These are phyloP conservation scores for Camponotus fellah DNA, from an alignment of 2,888 invertebrate species.

Conservation along the genomic window DNA sequence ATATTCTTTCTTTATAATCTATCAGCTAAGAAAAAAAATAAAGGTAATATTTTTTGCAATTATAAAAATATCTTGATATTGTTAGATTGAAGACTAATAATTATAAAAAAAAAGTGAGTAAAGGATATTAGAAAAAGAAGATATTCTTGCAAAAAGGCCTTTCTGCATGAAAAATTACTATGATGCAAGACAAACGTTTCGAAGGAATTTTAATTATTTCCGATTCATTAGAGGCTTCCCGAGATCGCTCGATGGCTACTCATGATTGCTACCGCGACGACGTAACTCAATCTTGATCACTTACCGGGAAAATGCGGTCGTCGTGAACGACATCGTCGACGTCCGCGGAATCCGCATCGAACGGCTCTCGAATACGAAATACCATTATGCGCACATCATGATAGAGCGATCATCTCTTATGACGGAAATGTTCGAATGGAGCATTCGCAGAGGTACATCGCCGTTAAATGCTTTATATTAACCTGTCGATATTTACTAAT, in stretches of 20 bases:
- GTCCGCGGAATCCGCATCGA: slow-evolving; percentile 45
- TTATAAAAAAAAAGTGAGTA: neutral
- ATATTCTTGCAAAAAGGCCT: neutral
- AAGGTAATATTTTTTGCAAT: neutral
- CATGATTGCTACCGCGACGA: slow-evolving; percentile 33
- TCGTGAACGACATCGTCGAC: slow-evolving; percentile 42
- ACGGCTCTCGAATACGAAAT: slow-evolving; percentile 41
- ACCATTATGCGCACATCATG: slow-evolving; percentile 38
- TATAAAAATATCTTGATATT: slow-evolving; percentile 5
- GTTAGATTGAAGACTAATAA: slow-evolving; percentile 7
- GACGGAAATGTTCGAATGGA: slow-evolving; percentile 37
- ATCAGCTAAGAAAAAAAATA: neutral
- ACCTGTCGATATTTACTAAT: neutral
- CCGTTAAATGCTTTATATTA: neutral
- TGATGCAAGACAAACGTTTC: neutral
- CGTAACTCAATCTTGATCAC: slow-evolving; percentile 44
- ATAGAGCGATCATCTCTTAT: slow-evolving; percentile 47
- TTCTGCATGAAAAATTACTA: neutral
- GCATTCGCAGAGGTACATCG: slow-evolving; percentile 12
- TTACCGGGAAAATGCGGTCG: slow-evolving; percentile 40
- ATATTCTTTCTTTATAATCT: neutral
- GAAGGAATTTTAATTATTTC: slow-evolving; percentile 29
- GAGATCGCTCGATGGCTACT: slow-evolving; percentile 32
- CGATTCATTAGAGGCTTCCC: slow-evolving; percentile 16
- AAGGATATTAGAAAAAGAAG: neutral